These are phyloP conservation scores for Rhopilema esculentum DNA, from an alignment of 30 jellyfish, hydroid and myxozoan species.

Conservation along the genomic window DNA sequence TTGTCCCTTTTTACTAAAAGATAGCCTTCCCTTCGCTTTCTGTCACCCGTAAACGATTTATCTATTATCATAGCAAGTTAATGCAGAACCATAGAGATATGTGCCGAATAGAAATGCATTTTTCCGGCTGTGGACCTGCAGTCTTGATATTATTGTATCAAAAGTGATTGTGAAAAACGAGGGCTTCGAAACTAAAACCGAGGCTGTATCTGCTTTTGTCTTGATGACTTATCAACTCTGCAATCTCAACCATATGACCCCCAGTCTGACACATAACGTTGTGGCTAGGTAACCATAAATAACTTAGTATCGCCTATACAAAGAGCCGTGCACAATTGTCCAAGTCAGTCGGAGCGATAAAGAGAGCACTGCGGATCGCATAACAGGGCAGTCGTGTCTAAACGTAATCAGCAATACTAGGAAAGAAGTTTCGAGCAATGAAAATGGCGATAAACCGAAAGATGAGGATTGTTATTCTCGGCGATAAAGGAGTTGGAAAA, in stretches of 20 bases:
- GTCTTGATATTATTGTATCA: too few relatives aligned
- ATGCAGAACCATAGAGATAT: not conserved
- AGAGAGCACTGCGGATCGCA: slow-evolving; percentile 8
- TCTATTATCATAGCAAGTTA: not conserved
- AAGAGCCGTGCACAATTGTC: not conserved
- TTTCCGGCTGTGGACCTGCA: too few relatives aligned
- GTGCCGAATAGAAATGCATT: not conserved
- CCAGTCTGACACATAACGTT: slow-evolving; percentile 10
- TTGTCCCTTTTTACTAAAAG: not conserved
- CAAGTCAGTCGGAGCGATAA: not conserved
- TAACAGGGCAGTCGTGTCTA: not conserved
- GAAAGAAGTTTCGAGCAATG: not conserved
- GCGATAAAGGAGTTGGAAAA: slow-evolving; percentile 88
- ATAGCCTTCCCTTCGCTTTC: not conserved
- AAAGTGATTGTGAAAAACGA: too few relatives aligned
- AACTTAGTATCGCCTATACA: slow-evolving; percentile 4
- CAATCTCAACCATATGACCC: slow-evolving; percentile 9
- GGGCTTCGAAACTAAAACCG: not conserved
- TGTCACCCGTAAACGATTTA: not conserved
- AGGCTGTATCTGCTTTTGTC: not conserved
- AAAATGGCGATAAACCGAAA: slow-evolving; percentile 59
- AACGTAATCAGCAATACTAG: not conserved
- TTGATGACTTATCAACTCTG: not conserved
- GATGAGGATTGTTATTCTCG: slow-evolving; percentile 82
- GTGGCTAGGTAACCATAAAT: slow-evolving; percentile 26